Evolutionary conservation across 2,797 vertebrate species (phyloP).

Genomic region (Lacerta bilineata): DNA sequence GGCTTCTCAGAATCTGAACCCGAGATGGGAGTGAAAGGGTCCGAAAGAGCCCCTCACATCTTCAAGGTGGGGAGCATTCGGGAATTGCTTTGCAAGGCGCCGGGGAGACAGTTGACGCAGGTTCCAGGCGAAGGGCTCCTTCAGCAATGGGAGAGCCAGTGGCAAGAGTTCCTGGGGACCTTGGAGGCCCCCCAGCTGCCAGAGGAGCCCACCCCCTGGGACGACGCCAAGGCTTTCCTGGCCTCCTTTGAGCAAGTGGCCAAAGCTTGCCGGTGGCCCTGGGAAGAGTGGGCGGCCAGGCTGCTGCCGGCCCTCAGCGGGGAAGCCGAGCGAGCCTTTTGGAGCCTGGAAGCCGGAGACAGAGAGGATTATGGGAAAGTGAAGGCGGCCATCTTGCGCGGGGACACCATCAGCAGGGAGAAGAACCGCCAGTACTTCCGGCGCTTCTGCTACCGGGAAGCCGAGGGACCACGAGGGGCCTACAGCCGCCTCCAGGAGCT

Average conservation of each 20-base stretch:
- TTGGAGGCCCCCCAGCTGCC: background rate
- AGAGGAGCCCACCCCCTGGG: background rate
- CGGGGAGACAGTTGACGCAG: background rate
- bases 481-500: background rate
- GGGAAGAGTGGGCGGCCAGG: background rate
- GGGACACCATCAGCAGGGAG: background rate
- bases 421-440: conserved; percentile 15
- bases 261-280: conserved; percentile 26
- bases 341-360: background rate
- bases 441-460: background rate
- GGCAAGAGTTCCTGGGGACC: conserved; percentile 30
- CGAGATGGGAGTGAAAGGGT: background rate
- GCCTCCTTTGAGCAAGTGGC: conserved; percentile 34
- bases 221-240: conserved; percentile 1
- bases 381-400: conserved; percentile 29
- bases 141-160: conserved; percentile 24
- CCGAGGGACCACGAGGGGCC: background rate
- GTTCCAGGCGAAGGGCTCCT: background rate
- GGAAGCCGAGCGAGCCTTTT: background rate
- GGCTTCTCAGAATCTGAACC: no score
- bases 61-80: conserved; percentile 10
- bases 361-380: conserved; percentile 25
- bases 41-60: background rate
- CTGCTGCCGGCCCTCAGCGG: background rate
- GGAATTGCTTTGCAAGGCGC: background rate